Base-by-base conservation (phyloP, 2,888 invertebrate species). In the Thereva unica region DNA sequence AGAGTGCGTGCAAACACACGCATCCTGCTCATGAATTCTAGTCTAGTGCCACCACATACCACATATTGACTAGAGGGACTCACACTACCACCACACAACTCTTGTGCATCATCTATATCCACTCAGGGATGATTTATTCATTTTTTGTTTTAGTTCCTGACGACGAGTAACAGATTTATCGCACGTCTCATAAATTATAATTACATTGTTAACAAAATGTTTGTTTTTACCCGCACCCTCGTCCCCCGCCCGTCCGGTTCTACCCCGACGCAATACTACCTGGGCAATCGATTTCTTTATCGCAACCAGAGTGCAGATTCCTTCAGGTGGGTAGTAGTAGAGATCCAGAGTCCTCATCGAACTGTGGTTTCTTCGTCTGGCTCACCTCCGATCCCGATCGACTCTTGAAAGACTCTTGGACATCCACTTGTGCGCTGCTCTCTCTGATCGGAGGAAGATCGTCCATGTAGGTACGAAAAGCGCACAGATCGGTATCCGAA, bases 201-300 rank as follows among this genome's bases (percentile, higher is more conserved):
- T 65, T 65, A 65, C 65, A 65, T 65, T 65, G 65, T 65, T 65
- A 65, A 65, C 65, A 55, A 65, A 65, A 64, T 64, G 64, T 64
- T 64, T 64, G 64, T 64, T 64, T 64, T 64, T 64, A 23, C 23
- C 23, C 23, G 1, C 23, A 23, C 23, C 23, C 23, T 23, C 23
- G 23, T 23, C 23, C 23, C 23, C 23, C 23, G n/a, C n/a, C n/a
- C n/a, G n/a, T n/a, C 23, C 1, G 23, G 1, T 23, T 2, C 23
- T 23, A 2, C 23, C 23, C 23, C 1, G 23, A 23, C 2, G 1
- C 23, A 23, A 23, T 23, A 23, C 23, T 2, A 23, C 23, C 23
- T 23, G 23, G 2, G 23, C 23, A 23, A 23, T 49, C 61, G 50
- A 61, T 50, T 41, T 50, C 41, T 61, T 50, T 45, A 42, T 49